Evolutionary conservation across 37 sponge, comb jelly and placozoan species (phyloP).

Genomic region (Theonella swinhoei): DNA sequence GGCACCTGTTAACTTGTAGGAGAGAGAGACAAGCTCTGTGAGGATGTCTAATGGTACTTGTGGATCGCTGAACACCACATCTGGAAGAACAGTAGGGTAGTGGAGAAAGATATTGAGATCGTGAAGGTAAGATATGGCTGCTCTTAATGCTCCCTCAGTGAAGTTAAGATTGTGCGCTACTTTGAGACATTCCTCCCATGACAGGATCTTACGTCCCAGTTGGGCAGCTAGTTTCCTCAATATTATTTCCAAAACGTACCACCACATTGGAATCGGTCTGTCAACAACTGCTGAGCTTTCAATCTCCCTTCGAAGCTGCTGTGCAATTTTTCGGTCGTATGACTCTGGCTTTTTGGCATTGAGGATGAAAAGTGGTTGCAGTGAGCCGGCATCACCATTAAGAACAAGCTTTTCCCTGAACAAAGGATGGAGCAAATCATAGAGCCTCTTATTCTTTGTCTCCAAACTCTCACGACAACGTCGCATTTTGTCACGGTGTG

Average conservation of each 20-base stretch:
- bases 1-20: neutral
- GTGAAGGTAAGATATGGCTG: neutral
- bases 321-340: neutral
- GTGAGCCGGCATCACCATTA: neutral
- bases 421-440: neutral
- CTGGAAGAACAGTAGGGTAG: slow-evolving; percentile 5
- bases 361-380: neutral
- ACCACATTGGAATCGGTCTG: slow-evolving; percentile 3
- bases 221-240: neutral
- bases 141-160: neutral
- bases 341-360: slow-evolving; percentile 6
- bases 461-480: neutral
- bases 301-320: neutral
- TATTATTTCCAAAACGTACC: neutral
- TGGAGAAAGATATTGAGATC: slow-evolving; percentile 6
- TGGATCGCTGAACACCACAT: slow-evolving; percentile 1
- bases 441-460: neutral
- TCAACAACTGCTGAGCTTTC: neutral
- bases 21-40: slow-evolving; percentile 5
- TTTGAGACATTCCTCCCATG: slow-evolving; percentile 1
- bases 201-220: slow-evolving; percentile 1
- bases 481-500: neutral
- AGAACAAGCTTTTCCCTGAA: neutral
- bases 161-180: neutral
- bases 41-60: slow-evolving; percentile 9